A percentile compares a stretch with the other conserved stretches of the same genome.
phyloP scores from a whole-genome alignment of 2,113 vertebrate species.

The Onychostruthus taczanowskii region DNA sequence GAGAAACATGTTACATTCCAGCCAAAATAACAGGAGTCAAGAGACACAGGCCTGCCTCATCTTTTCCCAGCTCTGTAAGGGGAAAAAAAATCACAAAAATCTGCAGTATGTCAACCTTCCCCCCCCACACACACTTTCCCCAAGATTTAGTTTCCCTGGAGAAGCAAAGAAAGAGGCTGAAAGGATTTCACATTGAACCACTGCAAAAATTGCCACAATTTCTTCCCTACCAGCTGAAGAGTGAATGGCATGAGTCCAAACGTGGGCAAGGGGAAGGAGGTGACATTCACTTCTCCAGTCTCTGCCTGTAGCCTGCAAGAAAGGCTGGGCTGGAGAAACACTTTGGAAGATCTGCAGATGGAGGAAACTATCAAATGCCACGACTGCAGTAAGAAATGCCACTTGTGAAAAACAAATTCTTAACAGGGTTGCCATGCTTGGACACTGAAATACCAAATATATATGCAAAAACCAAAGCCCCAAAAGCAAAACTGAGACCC shows the following conservation, averaged over 20 bases:
- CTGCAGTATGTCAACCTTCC: background rate
- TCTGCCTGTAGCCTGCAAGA: background rate
- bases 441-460: background rate
- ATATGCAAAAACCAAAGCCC: background rate
- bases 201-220: conserved; percentile 3
- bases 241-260: background rate
- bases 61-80: background rate
- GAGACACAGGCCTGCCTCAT: background rate
- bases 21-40: conserved; percentile 17
- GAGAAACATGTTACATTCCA: background rate
- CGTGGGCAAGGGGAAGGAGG: background rate
- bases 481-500: background rate
- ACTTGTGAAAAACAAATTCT: background rate
- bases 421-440: background rate
- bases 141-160: conserved; percentile 14
- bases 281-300: background rate
- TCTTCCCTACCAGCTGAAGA: background rate
- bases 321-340: background rate
- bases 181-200: conserved; percentile 27
- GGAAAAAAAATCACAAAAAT: background rate
- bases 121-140: too few relatives aligned
- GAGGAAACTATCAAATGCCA: background rate
- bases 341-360: background rate
- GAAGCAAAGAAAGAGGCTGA: background rate
- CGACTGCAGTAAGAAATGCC: background rate